These are phyloP conservation scores for Petroica traversi DNA, from an alignment of 2,113 vertebrate genomes.

Conservation along the genomic window DNA sequence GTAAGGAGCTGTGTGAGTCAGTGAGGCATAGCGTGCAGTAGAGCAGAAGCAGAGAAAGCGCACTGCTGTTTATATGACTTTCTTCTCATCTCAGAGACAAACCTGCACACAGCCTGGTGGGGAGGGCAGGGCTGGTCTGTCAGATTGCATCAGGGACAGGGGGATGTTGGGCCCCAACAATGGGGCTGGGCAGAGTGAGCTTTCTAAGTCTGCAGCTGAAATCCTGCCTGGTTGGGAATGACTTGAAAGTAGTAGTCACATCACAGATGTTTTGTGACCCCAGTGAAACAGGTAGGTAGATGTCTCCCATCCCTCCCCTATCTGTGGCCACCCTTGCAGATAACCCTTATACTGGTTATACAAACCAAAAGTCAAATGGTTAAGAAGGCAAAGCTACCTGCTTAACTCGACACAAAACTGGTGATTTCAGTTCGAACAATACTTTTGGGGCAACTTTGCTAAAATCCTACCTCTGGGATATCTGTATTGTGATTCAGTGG, in stretches of 20 bases:
- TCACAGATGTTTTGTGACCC: background rate
- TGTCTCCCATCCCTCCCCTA: background rate
- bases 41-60: background rate
- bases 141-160: background rate
- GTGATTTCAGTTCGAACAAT: background rate
- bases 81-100: background rate
- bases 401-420: background rate
- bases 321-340: background rate
- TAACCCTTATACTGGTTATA: background rate
- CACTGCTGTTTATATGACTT: background rate
- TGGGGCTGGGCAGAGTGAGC: background rate
- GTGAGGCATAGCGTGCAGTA: background rate
- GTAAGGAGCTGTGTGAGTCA: background rate
- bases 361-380: background rate
- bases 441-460: background rate
- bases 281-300: background rate
- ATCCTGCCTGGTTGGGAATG: background rate
- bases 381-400: background rate
- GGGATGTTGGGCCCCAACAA: background rate
- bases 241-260: background rate
- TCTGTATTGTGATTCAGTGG: background rate
- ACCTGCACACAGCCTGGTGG: background rate
- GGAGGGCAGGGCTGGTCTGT: background rate
- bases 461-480: background rate
- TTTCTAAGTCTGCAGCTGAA: background rate